phyloP scores from a whole-genome alignment of 2,797 vertebrate species.

The Scyliorhinus canicula region DNA sequence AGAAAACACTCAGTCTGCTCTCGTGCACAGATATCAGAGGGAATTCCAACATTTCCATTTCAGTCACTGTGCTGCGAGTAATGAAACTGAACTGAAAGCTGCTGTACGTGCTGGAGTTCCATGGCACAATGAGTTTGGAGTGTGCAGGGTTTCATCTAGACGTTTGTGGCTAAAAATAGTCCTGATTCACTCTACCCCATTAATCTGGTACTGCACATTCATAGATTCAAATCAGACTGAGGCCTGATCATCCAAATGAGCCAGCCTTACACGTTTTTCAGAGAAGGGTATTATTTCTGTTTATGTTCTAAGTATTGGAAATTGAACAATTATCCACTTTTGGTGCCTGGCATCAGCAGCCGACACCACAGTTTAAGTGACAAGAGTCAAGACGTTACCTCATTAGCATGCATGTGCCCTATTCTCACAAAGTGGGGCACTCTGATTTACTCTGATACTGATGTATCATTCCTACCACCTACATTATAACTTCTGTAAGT shows the following conservation, averaged over 20 bases:
- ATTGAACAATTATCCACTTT: slow-evolving; percentile 12
- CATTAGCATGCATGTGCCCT: background rate
- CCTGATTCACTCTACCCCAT: background rate
- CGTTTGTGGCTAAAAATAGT: background rate
- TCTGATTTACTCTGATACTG: no score
- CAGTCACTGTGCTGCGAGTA: background rate
- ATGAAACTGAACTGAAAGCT: background rate
- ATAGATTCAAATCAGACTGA: background rate
- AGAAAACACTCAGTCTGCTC: background rate
- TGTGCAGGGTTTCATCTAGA: background rate
- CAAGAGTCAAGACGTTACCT: background rate
- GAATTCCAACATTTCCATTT: background rate
- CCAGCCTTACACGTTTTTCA: background rate
- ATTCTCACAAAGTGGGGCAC: background rate
- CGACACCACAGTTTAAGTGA: background rate
- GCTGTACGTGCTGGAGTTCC: background rate
- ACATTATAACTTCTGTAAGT: background rate
- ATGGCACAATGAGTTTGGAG: background rate
- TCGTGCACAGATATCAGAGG: slow-evolving; percentile 7
- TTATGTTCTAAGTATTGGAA: background rate
- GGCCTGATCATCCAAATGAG: background rate
- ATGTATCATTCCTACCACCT: background rate
- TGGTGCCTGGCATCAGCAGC: background rate
- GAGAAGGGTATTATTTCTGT: background rate
- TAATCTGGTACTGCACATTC: background rate